These are phyloP conservation scores for Pavo muticus DNA, from an alignment of 2,113 vertebrate genomes.

Conservation along the genomic window DNA sequence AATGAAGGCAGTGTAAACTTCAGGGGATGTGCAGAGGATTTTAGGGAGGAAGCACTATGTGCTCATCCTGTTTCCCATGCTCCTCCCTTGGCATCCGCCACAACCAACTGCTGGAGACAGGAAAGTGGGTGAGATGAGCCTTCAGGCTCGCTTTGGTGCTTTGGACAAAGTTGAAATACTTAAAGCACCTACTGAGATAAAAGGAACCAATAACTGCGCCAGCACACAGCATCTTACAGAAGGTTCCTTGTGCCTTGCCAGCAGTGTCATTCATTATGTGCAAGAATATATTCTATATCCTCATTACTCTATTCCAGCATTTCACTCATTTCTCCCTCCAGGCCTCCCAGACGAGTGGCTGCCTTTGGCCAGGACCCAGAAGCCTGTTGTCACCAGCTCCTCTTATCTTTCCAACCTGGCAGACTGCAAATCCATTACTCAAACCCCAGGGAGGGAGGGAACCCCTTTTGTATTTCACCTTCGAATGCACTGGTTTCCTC, in stretches of 20 bases:
- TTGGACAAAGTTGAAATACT: neutral
- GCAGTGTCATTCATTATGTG: too few relatives aligned
- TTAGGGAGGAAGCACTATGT: neutral
- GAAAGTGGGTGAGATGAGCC: neutral
- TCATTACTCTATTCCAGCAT: neutral
- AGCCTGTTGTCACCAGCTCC: neutral
- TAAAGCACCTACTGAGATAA: neutral
- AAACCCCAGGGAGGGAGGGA: neutral
- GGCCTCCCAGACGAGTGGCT: neutral
- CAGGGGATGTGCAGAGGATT: neutral
- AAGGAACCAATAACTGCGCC: neutral
- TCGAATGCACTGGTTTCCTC: neutral
- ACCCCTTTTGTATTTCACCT: conserved; percentile 7
- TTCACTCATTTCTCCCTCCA: neutral
- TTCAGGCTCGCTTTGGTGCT: neutral
- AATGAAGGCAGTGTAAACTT: neutral
- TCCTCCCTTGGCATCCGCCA: neutral
- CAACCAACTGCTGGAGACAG: neutral
- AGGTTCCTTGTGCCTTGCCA: neutral
- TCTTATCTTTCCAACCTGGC: neutral
- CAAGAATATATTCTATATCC: neutral
- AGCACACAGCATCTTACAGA: neutral
- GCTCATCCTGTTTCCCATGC: neutral
- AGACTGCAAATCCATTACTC: neutral
- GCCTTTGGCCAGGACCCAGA: neutral